Base-by-base conservation (phyloP, 1,140 invertebrate genomes). In the Nasonia vitripennis region DNA sequence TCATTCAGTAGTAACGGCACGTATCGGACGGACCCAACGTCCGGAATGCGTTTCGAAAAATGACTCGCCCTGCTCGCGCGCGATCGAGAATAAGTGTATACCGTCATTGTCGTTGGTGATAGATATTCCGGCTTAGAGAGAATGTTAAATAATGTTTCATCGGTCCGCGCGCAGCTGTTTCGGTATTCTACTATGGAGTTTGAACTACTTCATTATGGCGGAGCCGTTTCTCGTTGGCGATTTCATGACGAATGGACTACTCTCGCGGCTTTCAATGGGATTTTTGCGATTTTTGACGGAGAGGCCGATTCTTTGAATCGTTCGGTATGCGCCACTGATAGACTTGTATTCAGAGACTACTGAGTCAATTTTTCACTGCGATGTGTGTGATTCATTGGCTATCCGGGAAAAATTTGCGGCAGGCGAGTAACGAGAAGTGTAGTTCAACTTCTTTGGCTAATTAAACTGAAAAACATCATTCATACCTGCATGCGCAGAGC, bases 121-220 rank as follows among this genome's bases (percentile, higher is more conserved):
- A 48, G 77, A 78, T 83, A 83, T 45, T 78, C 74, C 17, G 73
- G 12, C 51, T 45, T 31, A 20, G 17, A 10, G 17, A 68, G 81
- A 68, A 78, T 78, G 55, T 83, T 83, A 55, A 83, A 77, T 83
- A 68, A 83, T 68, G 73, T 67, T 68, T 83, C 67, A 34, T 51
- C n/a, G 27, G 20, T 23, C 0, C 34, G 34, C 34, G 5, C 34
- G 12, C 27, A 70, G 34, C 31, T 34, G 51, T 80, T 80, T 80
- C 67, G 55, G 62, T 80, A 70, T 80, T 67, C 78, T 34, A 67
- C 78, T 34, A 67, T 37, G 78, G 55, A 67, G 2, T 20, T 14
- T 12, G 31, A 67, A 79, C 67, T 70, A 10, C 71, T 74, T 74
- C 71, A 74, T 74, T 74, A 74, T 14, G 71, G 34, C 34, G 9